Conservation (phyloP, 2,797 vertebrate genomes). For the Syngnathus rostellatus region DNA sequence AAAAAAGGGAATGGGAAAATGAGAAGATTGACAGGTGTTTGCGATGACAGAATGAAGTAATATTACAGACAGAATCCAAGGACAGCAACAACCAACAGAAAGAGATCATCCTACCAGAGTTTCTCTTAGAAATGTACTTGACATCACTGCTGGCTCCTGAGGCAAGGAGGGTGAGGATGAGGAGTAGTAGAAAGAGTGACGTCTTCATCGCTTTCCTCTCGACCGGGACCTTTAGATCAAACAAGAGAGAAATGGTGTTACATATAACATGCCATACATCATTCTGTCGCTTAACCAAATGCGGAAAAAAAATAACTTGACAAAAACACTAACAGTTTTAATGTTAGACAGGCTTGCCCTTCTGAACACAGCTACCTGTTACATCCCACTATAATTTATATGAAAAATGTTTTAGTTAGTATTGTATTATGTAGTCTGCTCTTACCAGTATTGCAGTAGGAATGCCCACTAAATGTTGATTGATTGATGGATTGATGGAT, state of each 20-base stretch:
- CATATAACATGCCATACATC: not conserved
- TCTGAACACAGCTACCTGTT: not conserved
- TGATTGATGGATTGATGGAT: too few relatives aligned
- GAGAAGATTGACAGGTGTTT: constrained; percentile 4
- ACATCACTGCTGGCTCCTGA: constrained; percentile 77
- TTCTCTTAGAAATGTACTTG: constrained; percentile 92
- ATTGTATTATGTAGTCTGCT: not conserved
- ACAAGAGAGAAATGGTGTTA: constrained; percentile 13
- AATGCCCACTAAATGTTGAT: not conserved
- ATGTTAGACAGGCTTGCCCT: not conserved
- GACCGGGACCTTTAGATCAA: constrained; percentile 29
- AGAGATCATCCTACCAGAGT: constrained; percentile 79
- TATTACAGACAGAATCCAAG: not conserved
- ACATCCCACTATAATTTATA: not conserved
- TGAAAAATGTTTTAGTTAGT: not conserved
- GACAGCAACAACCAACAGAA: not conserved
- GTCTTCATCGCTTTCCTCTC: constrained; percentile 79
- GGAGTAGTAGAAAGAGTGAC: constrained; percentile 69
- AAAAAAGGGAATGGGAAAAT: constrained; percentile 15
- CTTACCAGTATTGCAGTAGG: not conserved
- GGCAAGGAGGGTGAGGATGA: constrained; percentile 75
- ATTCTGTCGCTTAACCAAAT: not conserved
- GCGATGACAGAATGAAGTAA: not conserved
- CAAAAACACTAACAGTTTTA: not conserved
- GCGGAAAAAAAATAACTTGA: not conserved